These are phyloP conservation scores for Aradophagus sp. DNA, from an alignment of 1,140 invertebrate genomes.

Conservation along the genomic window DNA sequence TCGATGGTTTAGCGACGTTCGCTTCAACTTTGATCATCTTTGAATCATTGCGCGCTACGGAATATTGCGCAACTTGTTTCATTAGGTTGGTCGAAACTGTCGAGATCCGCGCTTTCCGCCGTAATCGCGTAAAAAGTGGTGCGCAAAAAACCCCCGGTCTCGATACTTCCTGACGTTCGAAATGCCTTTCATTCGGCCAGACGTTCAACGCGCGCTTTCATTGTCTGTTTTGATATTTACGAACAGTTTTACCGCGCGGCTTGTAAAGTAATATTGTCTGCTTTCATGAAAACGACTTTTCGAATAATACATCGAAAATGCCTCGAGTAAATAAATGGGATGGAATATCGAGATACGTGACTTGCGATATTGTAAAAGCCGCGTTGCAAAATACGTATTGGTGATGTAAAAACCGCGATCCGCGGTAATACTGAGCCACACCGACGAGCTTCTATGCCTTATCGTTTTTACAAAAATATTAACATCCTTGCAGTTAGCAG, in stretches of 20 bases:
- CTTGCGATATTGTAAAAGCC: slow-evolving; percentile 17
- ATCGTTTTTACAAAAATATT: too few species aligned
- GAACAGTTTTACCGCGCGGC: slow-evolving; percentile 20
- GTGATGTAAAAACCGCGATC: too few species aligned
- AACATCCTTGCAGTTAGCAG: too few species aligned
- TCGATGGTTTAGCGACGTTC: neutral
- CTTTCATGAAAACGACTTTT: slow-evolving; percentile 51
- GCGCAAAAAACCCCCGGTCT: slow-evolving; percentile 6
- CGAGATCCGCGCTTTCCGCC: too few species aligned
- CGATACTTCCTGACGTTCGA: slow-evolving; percentile 10
- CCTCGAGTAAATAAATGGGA: slow-evolving; percentile 24
- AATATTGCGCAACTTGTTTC: too few species aligned
- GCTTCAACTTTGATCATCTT: slow-evolving; percentile 13
- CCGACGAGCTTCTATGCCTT: too few species aligned
- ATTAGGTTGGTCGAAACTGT: too few species aligned
- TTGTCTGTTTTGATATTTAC: slow-evolving; percentile 41
- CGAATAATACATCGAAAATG: slow-evolving; percentile 38
- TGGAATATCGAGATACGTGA: slow-evolving; percentile 21
- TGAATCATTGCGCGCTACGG: neutral
- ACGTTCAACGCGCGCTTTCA: slow-evolving; percentile 20
- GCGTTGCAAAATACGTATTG: slow-evolving; percentile 1
- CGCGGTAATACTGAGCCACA: too few species aligned
- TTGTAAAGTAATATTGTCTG: slow-evolving; percentile 49
- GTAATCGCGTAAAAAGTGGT: neutral
- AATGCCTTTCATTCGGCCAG: slow-evolving; percentile 7